Conservation (phyloP, 2,888 invertebrate species). For the Drosophila borborema region DNA sequence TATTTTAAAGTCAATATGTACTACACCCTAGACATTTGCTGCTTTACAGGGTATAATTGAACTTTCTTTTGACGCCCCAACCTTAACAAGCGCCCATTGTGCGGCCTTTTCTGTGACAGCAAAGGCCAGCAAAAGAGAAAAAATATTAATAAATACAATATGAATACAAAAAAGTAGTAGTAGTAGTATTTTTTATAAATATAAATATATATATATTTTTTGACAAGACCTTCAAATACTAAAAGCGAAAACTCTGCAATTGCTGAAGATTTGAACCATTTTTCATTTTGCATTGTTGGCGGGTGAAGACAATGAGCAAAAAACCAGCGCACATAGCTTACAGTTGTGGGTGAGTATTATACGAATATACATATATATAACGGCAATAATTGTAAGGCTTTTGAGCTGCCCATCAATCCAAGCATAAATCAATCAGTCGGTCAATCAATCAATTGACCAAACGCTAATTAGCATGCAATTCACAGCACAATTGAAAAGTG, state of each 20-base stretch:
- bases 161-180: slow-evolving; percentile 41
- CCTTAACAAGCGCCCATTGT: slow-evolving; percentile 44
- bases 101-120: slow-evolving; percentile 44
- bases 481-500: slow-evolving; percentile 64
- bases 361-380: slow-evolving; percentile 38
- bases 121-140: slow-evolving; percentile 50
- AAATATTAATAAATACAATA: slow-evolving; percentile 45
- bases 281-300: slow-evolving; percentile 22
- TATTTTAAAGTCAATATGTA: no score
- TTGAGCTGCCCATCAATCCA: slow-evolving; percentile 45
- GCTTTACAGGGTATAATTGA: slow-evolving; percentile 30
- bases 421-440: slow-evolving; percentile 42
- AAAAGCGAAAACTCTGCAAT: slow-evolving; percentile 68
- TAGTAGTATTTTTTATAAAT: slow-evolving; percentile 22
- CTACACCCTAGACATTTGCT: not conserved
- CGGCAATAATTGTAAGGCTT: slow-evolving; percentile 50
- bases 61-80: slow-evolving; percentile 54
- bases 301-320: slow-evolving; percentile 30
- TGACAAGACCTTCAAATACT: slow-evolving; percentile 72
- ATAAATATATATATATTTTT: slow-evolving; percentile 6
- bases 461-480: slow-evolving; percentile 74
- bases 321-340: slow-evolving; percentile 2
- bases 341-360: slow-evolving; percentile 60
- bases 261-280: slow-evolving; percentile 41
- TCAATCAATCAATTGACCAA: slow-evolving; percentile 56